phyloP scores from a whole-genome alignment of 1,140 invertebrate genomes.

The Euura saliciscinereae region DNA sequence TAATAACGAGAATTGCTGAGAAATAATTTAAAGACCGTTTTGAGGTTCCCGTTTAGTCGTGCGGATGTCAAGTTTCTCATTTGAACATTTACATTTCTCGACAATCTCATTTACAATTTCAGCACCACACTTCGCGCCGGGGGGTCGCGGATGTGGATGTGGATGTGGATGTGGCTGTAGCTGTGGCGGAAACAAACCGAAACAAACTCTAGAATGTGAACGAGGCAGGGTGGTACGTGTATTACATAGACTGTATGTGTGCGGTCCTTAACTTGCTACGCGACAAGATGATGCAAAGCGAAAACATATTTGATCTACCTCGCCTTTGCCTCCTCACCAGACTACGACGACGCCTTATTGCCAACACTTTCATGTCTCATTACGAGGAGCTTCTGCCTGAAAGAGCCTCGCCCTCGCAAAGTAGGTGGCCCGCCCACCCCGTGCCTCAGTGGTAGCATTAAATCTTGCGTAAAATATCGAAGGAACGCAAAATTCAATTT shows the following conservation, averaged over 20 bases:
- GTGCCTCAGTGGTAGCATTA: background rate
- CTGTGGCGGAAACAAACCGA: background rate
- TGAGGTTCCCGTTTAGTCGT: no score
- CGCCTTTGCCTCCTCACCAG: background rate
- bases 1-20: no score
- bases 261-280: background rate
- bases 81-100: slow-evolving; percentile 1
- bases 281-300: slow-evolving; percentile 4
- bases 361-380: slow-evolving; percentile 5
- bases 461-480: background rate
- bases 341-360: slow-evolving; percentile 4
- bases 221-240: background rate
- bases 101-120: background rate
- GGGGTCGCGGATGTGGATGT: no score
- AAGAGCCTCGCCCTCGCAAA: background rate
- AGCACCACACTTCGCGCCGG: background rate
- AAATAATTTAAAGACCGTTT: no score
- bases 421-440: background rate
- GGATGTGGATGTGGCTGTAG: no score
- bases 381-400: background rate
- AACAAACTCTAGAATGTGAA: slow-evolving; percentile 5
- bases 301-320: slow-evolving; percentile 2
- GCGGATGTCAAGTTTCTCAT: background rate
- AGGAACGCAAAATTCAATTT: background rate
- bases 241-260: background rate